These are phyloP conservation scores for Trypoxylus dichotomus DNA, from an alignment of 1,140 invertebrate genomes.

Conservation along the genomic window DNA sequence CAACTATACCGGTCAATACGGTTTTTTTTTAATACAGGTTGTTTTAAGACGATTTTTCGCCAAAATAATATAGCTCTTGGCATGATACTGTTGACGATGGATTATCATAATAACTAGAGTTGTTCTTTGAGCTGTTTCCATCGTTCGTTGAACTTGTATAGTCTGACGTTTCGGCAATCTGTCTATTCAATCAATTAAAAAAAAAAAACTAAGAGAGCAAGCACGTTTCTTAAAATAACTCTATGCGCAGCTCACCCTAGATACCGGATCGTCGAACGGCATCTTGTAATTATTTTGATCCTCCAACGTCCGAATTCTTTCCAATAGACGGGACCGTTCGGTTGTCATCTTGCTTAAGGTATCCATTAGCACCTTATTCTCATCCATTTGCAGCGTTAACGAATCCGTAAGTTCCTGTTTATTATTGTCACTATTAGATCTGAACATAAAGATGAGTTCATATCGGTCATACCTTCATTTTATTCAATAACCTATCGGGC, in stretches of 20 bases:
- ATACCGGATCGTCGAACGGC: slow-evolving; percentile 37
- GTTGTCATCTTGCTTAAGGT: slow-evolving; percentile 54
- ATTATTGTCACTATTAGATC: neutral
- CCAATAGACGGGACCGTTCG: slow-evolving; percentile 54
- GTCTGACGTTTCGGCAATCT: too few relatives aligned
- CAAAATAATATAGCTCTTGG: too few relatives aligned
- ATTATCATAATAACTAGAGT: too few relatives aligned
- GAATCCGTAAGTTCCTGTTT: slow-evolving; percentile 56
- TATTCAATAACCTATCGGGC: slow-evolving; percentile 56
- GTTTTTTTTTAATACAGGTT: too few relatives aligned
- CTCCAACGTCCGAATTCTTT: slow-evolving; percentile 52
- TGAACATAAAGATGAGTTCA: neutral
- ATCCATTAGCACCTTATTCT: slow-evolving; percentile 59
- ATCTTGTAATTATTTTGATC: slow-evolving; percentile 36
- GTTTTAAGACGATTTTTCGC: too few relatives aligned
- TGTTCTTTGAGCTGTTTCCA: too few relatives aligned
- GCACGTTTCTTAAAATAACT: too few relatives aligned
- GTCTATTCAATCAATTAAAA: too few relatives aligned
- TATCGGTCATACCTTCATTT: slow-evolving; percentile 51
- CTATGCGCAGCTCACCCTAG: slow-evolving; percentile 40
- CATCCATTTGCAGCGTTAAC: slow-evolving; percentile 59
- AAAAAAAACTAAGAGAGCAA: too few relatives aligned
- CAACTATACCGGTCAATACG: too few relatives aligned
- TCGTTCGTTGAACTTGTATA: too few relatives aligned
- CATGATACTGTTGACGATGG: too few relatives aligned